Evolutionary conservation across 2,888 invertebrate genomes (phyloP).

Genomic region (Patella ulyssiponensis): DNA sequence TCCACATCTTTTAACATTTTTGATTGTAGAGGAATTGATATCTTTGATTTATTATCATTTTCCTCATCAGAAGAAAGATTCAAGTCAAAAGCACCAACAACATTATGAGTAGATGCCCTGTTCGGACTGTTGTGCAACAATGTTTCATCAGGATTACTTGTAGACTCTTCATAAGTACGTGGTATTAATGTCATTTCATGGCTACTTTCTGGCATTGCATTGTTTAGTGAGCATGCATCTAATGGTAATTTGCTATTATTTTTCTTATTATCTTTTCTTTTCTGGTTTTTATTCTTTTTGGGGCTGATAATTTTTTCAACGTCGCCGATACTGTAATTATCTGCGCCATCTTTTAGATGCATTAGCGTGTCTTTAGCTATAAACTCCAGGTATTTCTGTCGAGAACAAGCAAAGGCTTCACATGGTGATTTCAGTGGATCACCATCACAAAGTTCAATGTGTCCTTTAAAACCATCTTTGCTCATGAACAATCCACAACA

Average conservation of each 20-base stretch:
- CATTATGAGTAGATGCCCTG: neutral
- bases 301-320: neutral
- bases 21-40: neutral
- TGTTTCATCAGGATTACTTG: neutral
- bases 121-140: neutral
- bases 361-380: neutral
- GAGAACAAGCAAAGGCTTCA: constrained; percentile 1
- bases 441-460: constrained; percentile 2
- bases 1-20: neutral
- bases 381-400: neutral
- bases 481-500: constrained; percentile 8
- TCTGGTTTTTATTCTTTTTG: neutral
- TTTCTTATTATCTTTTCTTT: neutral
- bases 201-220: neutral
- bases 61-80: neutral
- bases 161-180: neutral
- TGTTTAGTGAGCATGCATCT: neutral
- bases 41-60: neutral
- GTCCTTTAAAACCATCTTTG: neutral
- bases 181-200: neutral
- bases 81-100: neutral
- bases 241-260: neutral
- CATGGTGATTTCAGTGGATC: neutral
- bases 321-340: neutral
- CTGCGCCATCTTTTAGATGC: neutral